phyloP scores from a whole-genome alignment of 2,113 vertebrate genomes.

The Phylloscopus trochiloides region DNA sequence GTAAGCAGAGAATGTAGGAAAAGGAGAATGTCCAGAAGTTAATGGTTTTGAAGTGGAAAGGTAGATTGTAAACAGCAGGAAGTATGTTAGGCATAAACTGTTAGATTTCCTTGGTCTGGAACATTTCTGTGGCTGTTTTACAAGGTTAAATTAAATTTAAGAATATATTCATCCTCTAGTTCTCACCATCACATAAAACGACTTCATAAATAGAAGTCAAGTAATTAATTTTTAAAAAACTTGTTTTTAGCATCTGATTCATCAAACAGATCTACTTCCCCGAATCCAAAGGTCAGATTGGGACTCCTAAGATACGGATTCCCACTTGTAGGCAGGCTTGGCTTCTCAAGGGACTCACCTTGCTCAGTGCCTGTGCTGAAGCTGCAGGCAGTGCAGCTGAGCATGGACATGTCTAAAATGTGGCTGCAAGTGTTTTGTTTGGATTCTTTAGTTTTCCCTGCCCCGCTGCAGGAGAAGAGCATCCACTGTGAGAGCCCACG shows the following conservation, averaged over 20 bases:
- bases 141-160: neutral
- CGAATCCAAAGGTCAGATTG: neutral
- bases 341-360: neutral
- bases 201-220: neutral
- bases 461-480: neutral
- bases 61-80: neutral
- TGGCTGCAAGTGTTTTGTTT: neutral
- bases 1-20: neutral
- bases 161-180: neutral
- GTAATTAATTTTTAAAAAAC: neutral
- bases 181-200: neutral
- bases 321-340: neutral
- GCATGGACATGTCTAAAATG: neutral
- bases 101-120: neutral
- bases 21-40: neutral
- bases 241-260: neutral
- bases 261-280: neutral
- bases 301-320: neutral
- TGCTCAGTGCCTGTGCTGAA: neutral
- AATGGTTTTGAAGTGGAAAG: neutral
- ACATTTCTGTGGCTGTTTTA: neutral
- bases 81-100: neutral
- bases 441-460: neutral
- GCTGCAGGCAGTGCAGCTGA: neutral
- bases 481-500: neutral